Percentiles rank a stretch among this genome's conserved stretches.
These are phyloP conservation scores for Triplophysa siluroides DNA, from an alignment of 2,113 vertebrate species.

Conservation along the genomic window DNA sequence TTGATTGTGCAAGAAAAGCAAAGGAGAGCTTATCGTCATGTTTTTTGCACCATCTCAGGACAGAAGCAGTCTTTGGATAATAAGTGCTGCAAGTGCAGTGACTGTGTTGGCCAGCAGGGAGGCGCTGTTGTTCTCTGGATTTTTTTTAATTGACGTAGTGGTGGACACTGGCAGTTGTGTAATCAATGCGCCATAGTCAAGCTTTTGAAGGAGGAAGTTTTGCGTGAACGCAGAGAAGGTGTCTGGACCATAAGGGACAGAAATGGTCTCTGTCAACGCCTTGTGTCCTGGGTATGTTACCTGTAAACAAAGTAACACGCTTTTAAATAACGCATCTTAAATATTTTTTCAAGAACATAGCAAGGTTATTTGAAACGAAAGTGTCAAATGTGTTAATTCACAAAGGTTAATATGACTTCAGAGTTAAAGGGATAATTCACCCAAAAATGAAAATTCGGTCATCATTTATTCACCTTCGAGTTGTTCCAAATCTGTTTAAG, in stretches of 20 bases:
- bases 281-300: constrained; percentile 39
- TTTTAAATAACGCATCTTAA: too few species aligned
- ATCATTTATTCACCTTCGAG: too few species aligned
- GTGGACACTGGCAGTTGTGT: not conserved
- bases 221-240: constrained; percentile 31
- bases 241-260: constrained; percentile 39
- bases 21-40: not conserved
- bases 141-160: not conserved
- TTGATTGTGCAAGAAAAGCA: constrained; percentile 37
- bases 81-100: constrained; percentile 9
- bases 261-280: not conserved
- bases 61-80: constrained; percentile 35
- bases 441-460: too few species aligned
- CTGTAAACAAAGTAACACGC: constrained; percentile 7
- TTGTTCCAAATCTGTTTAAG: too few species aligned
- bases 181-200: not conserved
- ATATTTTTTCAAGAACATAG: too few species aligned
- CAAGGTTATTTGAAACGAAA: too few species aligned
- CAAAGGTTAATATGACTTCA: too few species aligned
- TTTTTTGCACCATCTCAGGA: not conserved
- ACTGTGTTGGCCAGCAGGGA: constrained; percentile 11
- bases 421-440: too few species aligned
- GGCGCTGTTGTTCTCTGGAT: not conserved
- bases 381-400: too few species aligned
- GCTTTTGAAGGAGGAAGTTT: constrained; percentile 33